These are phyloP conservation scores for Oikopleura albicans DNA, from an alignment of 23 tunicate species.

Conservation along the genomic window DNA sequence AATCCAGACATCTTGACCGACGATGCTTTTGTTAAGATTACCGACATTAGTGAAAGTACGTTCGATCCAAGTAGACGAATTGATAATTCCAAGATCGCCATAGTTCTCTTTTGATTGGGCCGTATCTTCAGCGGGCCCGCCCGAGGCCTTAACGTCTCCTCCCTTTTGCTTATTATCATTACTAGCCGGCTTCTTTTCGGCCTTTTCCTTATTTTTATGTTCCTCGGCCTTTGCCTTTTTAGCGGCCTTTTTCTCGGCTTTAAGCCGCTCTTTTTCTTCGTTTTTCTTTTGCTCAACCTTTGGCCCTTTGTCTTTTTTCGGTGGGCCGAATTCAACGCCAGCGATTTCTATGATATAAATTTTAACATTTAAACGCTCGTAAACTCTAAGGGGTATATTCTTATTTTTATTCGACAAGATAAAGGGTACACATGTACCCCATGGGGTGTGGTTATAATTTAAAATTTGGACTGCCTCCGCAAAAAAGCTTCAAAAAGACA, in stretches of 20 bases:
- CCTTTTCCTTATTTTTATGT: slow-evolving; percentile 18
- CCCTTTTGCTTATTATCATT: too few relatives aligned
- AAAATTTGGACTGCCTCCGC: too few relatives aligned
- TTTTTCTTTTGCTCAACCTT: neutral
- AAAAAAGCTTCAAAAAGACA: too few relatives aligned
- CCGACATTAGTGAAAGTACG: neutral
- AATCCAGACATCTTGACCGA: slow-evolving; percentile 25
- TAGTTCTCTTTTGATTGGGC: neutral
- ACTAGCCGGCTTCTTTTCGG: slow-evolving; percentile 24
- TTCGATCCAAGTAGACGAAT: neutral
- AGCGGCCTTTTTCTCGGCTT: slow-evolving; percentile 94
- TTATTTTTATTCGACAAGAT: too few relatives aligned
- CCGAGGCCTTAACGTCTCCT: neutral
- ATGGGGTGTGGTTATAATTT: too few relatives aligned
- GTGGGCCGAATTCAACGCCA: neutral
- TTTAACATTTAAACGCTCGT: too few relatives aligned
- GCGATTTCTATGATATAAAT: too few relatives aligned
- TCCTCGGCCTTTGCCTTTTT: slow-evolving; percentile 41
- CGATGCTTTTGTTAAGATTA: neutral
- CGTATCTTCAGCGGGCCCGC: neutral
- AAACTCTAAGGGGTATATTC: too few relatives aligned
- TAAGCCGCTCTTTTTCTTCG: slow-evolving; percentile 38
- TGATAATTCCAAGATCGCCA: neutral
- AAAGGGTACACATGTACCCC: too few relatives aligned
- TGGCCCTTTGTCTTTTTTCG: neutral